phyloP scores from a whole-genome alignment of 2,113 vertebrate genomes.

The Progne subis region DNA sequence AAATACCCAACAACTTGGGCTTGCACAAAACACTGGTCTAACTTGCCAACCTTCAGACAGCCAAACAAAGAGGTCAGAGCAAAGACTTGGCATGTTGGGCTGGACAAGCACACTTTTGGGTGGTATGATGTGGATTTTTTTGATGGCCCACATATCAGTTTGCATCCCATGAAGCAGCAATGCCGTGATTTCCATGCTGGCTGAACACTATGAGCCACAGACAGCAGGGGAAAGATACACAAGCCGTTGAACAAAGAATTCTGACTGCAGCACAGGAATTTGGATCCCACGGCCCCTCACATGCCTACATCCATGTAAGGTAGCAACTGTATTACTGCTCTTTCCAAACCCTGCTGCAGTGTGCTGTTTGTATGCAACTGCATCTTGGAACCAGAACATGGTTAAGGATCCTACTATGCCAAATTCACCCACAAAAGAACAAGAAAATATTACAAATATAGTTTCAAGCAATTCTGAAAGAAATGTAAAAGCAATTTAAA shows the following conservation, averaged over 20 bases:
- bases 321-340: not conserved
- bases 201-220: fast-evolving
- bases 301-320: not conserved
- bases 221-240: fast-evolving
- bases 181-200: fast-evolving
- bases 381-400: not conserved
- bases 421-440: not conserved
- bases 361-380: not conserved
- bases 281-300: fast-evolving
- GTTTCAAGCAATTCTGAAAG: not conserved
- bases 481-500: not conserved
- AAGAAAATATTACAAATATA: not conserved
- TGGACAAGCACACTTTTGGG: fast-evolving
- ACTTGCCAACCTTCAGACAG: not conserved
- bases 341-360: not conserved
- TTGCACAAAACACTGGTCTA: not conserved
- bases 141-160: too few species aligned
- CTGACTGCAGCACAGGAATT: not conserved
- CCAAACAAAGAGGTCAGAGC: not conserved
- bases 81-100: fast-evolving
- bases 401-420: not conserved
- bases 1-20: not conserved
- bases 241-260: not conserved
- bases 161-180: not conserved
- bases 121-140: not conserved